Evolutionary conservation across 2,113 vertebrate genomes (phyloP).

Genomic region (Clarias magur): DNA sequence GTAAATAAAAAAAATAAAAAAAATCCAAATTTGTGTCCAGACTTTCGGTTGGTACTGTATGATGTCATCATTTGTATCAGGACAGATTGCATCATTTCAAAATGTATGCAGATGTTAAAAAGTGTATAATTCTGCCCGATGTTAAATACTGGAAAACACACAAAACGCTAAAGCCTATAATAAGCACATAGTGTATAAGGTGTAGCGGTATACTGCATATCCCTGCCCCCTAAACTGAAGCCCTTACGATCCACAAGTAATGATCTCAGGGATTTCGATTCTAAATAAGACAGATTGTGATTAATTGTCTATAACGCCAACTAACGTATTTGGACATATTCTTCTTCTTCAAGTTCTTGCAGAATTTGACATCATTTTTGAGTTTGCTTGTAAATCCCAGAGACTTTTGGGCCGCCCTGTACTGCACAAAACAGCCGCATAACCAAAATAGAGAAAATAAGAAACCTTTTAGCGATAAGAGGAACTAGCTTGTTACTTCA

Average conservation of each 20-base stretch:
- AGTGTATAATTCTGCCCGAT: background rate
- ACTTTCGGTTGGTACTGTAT: background rate
- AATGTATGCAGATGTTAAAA: background rate
- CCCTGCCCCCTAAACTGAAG: background rate
- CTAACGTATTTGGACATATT: too few relatives aligned
- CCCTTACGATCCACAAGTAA: background rate
- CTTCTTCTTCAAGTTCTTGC: too few relatives aligned
- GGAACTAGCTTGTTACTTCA: background rate
- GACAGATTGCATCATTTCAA: background rate
- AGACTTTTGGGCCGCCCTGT: too few relatives aligned
- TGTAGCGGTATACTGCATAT: background rate
- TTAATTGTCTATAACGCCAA: background rate
- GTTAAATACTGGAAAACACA: background rate
- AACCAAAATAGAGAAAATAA: background rate
- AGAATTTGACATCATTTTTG: too few relatives aligned
- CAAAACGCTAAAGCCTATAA: background rate
- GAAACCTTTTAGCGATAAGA: background rate
- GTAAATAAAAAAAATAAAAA: too few relatives aligned
- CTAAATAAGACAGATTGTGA: background rate
- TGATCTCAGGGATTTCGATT: background rate
- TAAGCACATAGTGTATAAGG: background rate
- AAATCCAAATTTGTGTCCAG: too few relatives aligned
- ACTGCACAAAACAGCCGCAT: background rate
- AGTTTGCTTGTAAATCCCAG: too few relatives aligned
- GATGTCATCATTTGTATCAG: background rate